Conservation (phyloP, 2,888 invertebrate genomes). For the Osmoderma eremita region DNA sequence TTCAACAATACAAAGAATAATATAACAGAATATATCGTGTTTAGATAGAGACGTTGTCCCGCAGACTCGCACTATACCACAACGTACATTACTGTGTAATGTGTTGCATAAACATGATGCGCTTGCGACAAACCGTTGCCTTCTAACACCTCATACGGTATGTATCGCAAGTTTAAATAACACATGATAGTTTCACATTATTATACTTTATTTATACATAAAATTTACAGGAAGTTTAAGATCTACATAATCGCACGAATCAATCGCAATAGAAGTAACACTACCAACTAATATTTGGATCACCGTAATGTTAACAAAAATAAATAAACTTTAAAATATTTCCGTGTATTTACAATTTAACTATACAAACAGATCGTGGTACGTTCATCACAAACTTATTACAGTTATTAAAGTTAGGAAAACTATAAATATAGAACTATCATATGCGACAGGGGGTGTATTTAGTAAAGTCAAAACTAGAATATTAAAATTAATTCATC, state of each 20-base stretch:
- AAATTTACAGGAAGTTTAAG: conserved; percentile 28
- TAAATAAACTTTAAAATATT: conserved; percentile 5
- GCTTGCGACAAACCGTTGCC: too few relatives aligned
- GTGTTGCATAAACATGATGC: too few relatives aligned
- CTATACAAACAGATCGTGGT: conserved; percentile 3
- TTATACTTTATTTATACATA: conserved; percentile 35
- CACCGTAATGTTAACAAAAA: conserved; percentile 9
- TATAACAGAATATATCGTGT: too few relatives aligned
- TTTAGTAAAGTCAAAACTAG: neutral
- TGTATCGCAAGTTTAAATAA: too few relatives aligned
- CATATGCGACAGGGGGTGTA: neutral
- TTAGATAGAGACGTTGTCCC: too few relatives aligned
- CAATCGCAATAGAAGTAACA: conserved; percentile 6
- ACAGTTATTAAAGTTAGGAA: too few relatives aligned
- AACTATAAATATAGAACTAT: neutral
- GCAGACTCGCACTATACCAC: too few relatives aligned
- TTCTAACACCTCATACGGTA: too few relatives aligned
- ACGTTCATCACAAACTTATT: too few relatives aligned
- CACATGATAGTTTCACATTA: neutral
- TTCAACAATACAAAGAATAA: too few relatives aligned
- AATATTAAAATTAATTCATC: neutral
- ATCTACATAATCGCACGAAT: conserved; percentile 24
- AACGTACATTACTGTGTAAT: too few relatives aligned
- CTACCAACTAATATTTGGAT: conserved; percentile 3
- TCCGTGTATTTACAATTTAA: conserved; percentile 19